These are phyloP conservation scores for Coregonus ussuriensis DNA, from an alignment of 2,797 vertebrate genomes.

Conservation along the genomic window DNA sequence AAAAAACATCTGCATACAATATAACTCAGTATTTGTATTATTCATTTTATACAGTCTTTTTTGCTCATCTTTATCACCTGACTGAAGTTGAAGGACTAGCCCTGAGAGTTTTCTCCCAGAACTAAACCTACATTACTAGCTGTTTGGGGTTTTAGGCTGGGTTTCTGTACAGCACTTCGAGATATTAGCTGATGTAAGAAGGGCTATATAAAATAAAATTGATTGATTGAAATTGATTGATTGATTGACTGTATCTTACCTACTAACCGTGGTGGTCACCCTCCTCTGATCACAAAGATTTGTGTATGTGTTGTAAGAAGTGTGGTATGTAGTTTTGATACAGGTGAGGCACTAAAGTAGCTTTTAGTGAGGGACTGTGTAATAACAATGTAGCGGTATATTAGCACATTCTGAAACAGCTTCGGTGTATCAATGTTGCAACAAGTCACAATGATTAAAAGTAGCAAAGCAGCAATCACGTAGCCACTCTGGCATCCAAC, in stretches of 20 bases:
- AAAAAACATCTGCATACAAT: too few species aligned
- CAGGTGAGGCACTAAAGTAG: background rate
- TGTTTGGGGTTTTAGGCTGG: too few species aligned
- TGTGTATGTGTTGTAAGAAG: conserved; percentile 14
- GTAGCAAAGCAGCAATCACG: conserved; percentile 2
- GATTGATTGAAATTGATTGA: too few species aligned
- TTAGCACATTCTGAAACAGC: background rate
- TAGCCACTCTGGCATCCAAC: conserved; percentile 52
- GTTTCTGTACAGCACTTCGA: too few species aligned
- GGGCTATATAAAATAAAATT: too few species aligned
- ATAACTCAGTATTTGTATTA: too few species aligned
- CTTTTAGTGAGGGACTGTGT: background rate
- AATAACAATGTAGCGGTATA: conserved; percentile 26
- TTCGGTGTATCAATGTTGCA: background rate
- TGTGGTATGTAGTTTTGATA: conserved; percentile 16
- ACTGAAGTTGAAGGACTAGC: conserved; percentile 38
- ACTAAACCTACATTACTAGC: conserved; percentile 38
- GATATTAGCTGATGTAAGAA: too few species aligned
- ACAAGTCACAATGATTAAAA: background rate
- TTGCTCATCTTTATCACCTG: conserved; percentile 10
- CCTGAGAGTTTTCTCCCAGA: conserved; percentile 23
- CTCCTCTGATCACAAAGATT: conserved; percentile 29
- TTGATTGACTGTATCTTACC: conserved; percentile 43
- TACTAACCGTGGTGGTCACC: conserved; percentile 58
- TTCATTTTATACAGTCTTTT: too few species aligned